Conservation (phyloP, 2,797 vertebrate genomes). For the Pterois miles region DNA sequence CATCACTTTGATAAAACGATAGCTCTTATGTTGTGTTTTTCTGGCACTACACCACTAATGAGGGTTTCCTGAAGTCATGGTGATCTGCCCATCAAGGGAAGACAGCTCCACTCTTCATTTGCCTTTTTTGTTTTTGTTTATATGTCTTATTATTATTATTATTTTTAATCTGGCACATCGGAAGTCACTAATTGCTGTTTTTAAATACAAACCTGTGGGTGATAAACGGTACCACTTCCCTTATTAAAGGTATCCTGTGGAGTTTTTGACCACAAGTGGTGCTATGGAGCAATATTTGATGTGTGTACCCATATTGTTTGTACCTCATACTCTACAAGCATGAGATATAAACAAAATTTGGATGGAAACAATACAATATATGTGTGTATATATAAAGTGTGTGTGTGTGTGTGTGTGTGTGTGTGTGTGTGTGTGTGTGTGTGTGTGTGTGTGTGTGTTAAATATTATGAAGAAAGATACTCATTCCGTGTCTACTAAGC, state of each 20-base stretch:
- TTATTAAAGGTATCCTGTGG: background rate
- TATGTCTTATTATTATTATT: background rate
- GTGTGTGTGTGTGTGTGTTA: no score
- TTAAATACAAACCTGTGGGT: background rate
- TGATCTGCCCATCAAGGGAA: background rate
- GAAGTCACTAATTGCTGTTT: background rate
- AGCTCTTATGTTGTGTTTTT: background rate
- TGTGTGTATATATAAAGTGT: no score
- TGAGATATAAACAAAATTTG: background rate
- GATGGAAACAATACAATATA: background rate
- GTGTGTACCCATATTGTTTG: background rate
- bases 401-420: no score
- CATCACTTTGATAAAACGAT: slow-evolving; percentile 4
- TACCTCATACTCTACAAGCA: background rate
- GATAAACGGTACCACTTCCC: background rate
- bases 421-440: no score
- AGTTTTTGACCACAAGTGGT: background rate
- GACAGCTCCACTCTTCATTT: background rate
- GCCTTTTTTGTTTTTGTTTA: background rate
- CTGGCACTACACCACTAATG: slow-evolving; percentile 6
- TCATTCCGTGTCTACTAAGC: background rate
- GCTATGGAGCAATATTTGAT: background rate
- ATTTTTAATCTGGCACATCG: background rate
- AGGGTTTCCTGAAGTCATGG: background rate
- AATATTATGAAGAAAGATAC: background rate